phyloP scores from a whole-genome alignment of 2,888 invertebrate genomes.

The Dendrolimus pini region DNA sequence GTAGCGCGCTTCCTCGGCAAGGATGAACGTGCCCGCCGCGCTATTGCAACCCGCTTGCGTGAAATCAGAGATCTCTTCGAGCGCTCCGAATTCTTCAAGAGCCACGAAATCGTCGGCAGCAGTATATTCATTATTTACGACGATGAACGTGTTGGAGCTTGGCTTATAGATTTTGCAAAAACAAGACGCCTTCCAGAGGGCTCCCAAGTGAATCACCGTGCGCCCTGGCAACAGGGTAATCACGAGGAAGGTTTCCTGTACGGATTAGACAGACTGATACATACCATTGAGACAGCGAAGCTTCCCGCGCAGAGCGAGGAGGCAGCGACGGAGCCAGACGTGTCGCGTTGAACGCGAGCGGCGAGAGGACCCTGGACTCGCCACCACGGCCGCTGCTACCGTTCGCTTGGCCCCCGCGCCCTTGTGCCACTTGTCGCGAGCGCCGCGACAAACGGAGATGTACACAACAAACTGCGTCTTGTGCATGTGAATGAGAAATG shows the following conservation, averaged over 20 bases:
- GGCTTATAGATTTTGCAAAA: slow-evolving; percentile 99
- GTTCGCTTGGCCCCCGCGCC: slow-evolving; percentile 42
- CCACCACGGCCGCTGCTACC: slow-evolving; percentile 47
- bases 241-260: slow-evolving; percentile 96
- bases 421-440: slow-evolving; percentile 33
- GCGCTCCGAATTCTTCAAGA: slow-evolving; percentile 88
- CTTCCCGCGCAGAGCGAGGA: slow-evolving; percentile 33
- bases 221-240: slow-evolving; percentile 93
- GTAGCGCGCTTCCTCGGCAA: slow-evolving; percentile 85
- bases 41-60: slow-evolving; percentile 83
- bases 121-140: slow-evolving; percentile 97
- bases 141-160: slow-evolving; percentile 89
- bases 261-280: slow-evolving; percentile 94
- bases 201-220: slow-evolving; percentile 84
- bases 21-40: slow-evolving; percentile 79
- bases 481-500: slow-evolving; percentile 57
- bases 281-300: slow-evolving; percentile 70
- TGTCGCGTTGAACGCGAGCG: slow-evolving; percentile 57
- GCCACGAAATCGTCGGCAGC: slow-evolving; percentile 95
- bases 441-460: slow-evolving; percentile 49
- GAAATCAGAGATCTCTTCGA: slow-evolving; percentile 88
- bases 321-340: slow-evolving; percentile 52
- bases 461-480: slow-evolving; percentile 46
- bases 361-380: slow-evolving; percentile 58
- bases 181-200: slow-evolving; percentile 86